Evolutionary conservation across 2,113 vertebrate genomes (phyloP).

Genomic region (Antechinus flavipes): DNA sequence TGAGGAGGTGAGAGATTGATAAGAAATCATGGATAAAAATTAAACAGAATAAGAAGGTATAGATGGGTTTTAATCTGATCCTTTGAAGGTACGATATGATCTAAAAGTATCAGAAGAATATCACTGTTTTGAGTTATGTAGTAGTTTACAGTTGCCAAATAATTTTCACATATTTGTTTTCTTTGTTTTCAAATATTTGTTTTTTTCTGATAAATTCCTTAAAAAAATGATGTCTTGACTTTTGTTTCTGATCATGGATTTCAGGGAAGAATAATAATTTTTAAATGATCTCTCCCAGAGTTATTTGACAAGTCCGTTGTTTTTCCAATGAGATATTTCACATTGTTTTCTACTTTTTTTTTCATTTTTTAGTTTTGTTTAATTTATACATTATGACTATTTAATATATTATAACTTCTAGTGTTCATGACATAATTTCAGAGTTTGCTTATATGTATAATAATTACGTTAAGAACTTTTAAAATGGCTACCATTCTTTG

Average conservation of each 20-base stretch:
- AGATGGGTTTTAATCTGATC: not conserved
- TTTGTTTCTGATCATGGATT: too few species aligned
- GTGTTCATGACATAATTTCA: not conserved
- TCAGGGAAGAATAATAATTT: too few species aligned
- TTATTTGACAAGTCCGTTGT: too few species aligned
- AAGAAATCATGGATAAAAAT: not conserved
- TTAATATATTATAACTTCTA: not conserved
- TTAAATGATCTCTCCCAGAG: too few species aligned
- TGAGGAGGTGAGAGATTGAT: not conserved
- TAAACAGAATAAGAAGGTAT: not conserved
- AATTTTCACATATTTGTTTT: not conserved
- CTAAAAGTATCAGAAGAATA: not conserved
- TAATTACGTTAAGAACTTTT: not conserved
- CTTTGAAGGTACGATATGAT: not conserved
- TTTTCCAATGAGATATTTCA: too few species aligned
- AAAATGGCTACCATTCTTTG: not conserved
- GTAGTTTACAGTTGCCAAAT: not conserved
- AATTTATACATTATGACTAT: too few species aligned
- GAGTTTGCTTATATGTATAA: not conserved
- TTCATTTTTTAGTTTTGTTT: too few species aligned
- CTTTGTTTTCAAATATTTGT: too few species aligned
- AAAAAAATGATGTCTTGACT: too few species aligned
- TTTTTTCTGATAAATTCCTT: too few species aligned
- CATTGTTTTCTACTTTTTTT: too few species aligned
- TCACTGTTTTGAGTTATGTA: not conserved